These are phyloP conservation scores for Hydrotaea diabolus DNA, from an alignment of 2,888 invertebrate genomes.

Conservation along the genomic window DNA sequence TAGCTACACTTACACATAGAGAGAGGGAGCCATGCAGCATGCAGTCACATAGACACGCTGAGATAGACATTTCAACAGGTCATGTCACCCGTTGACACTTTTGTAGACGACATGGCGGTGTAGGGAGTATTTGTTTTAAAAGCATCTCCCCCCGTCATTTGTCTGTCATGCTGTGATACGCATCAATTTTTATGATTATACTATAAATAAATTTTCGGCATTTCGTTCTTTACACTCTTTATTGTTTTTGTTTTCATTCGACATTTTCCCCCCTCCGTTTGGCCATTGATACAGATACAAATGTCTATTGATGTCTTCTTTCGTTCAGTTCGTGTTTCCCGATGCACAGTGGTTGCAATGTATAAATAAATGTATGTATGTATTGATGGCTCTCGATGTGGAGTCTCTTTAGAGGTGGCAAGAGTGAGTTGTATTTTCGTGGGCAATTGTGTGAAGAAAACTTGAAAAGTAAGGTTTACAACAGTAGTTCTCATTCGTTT, in stretches of 20 bases:
- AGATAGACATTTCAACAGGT: background rate
- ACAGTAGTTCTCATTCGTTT: too few species aligned
- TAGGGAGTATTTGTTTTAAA: background rate
- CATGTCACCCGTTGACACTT: background rate
- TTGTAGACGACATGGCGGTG: background rate
- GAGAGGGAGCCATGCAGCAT: too few species aligned
- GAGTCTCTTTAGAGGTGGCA: too few species aligned
- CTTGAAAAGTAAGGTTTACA: too few species aligned
- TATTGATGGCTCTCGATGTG: too few species aligned
- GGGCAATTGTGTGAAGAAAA: too few species aligned
- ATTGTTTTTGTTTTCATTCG: background rate
- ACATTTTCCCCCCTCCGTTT: background rate
- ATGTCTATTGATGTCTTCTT: background rate
- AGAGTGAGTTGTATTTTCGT: too few species aligned
- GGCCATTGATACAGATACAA: background rate
- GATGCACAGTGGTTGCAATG: too few species aligned
- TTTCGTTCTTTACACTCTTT: background rate
- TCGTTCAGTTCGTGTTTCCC: background rate
- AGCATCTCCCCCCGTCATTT: background rate
- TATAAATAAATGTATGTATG: background rate
- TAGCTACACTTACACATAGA: too few species aligned
- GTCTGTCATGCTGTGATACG: conserved; percentile 36
- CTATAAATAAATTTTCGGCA: conserved; percentile 54
- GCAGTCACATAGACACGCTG: background rate
- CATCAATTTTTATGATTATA: conserved; percentile 52